phyloP scores from a whole-genome alignment of 1,140 invertebrate genomes.

The Caenorhabditis inopinata region DNA sequence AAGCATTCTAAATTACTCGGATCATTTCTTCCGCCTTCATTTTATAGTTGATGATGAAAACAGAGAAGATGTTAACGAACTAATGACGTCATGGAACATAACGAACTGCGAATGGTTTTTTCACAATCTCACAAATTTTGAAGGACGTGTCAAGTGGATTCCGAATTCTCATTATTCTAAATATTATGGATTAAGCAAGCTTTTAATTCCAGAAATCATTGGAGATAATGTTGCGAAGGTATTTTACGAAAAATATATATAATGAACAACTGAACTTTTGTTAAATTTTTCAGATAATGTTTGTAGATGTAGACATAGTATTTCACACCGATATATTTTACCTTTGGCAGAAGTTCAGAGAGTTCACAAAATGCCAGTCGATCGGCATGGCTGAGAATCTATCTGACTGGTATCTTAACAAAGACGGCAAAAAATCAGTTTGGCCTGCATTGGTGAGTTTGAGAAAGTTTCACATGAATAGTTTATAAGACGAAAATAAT shows the following conservation, averaged over 20 bases:
- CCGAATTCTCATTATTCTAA: conserved; percentile 11
- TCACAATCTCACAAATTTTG: not conserved
- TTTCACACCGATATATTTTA: not conserved
- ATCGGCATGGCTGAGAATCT: not conserved
- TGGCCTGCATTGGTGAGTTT: not conserved
- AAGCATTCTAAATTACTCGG: not conserved
- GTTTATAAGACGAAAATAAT: too few relatives aligned
- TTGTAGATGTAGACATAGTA: not conserved
- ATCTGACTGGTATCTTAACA: not conserved
- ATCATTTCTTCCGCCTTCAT: not conserved
- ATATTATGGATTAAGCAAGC: not conserved
- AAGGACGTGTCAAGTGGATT: not conserved
- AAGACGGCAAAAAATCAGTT: not conserved
- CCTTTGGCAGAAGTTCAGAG: not conserved
- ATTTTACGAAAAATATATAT: not conserved
- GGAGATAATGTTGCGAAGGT: not conserved
- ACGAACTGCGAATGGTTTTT: conserved; percentile 1
- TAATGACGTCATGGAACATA: not conserved
- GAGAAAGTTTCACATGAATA: too few relatives aligned
- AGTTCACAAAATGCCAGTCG: not conserved
- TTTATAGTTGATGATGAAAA: not conserved
- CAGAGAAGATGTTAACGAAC: not conserved
- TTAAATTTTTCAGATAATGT: not conserved
- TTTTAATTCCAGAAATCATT: conserved; percentile 6
- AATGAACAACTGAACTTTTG: not conserved